Evolutionary conservation across 1,140 invertebrate species (phyloP).

Genomic region (Bombus confusus): DNA sequence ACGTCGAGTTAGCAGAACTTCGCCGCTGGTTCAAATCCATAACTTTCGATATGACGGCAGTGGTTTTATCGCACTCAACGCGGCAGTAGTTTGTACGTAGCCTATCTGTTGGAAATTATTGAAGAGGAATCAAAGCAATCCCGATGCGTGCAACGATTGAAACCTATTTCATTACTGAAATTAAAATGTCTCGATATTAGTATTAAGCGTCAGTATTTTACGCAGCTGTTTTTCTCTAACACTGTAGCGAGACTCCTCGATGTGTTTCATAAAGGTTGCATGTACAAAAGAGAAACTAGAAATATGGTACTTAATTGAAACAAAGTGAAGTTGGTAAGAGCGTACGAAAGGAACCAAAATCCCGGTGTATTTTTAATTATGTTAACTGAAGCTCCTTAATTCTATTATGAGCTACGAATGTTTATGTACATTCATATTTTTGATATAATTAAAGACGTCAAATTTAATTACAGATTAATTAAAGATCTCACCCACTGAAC

Average conservation of each 20-base stretch:
- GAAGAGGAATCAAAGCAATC: neutral
- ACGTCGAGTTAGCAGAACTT: slow-evolving; percentile 11
- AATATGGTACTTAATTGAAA: neutral
- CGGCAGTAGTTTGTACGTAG: neutral
- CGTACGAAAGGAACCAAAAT: too few relatives aligned
- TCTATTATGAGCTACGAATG: too few relatives aligned
- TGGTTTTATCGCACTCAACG: slow-evolving; percentile 34
- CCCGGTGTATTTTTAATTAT: too few relatives aligned
- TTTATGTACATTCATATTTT: too few relatives aligned
- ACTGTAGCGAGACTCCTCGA: neutral
- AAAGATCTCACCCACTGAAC: too few relatives aligned
- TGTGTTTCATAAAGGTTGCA: neutral
- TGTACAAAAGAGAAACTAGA: neutral
- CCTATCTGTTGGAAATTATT: neutral
- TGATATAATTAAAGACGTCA: too few relatives aligned
- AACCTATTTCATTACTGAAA: neutral
- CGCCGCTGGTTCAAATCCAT: neutral
- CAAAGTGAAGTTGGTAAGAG: neutral
- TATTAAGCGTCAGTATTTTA: neutral
- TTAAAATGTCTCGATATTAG: neutral
- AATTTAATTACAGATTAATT: too few relatives aligned
- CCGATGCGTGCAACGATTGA: neutral
- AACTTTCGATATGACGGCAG: slow-evolving; percentile 8
- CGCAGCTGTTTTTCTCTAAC: neutral
- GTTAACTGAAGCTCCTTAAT: too few relatives aligned